Evolutionary conservation across 2,797 vertebrate species (phyloP), one percentile per base, ranked within the genome.

Genomic region (Hybognathus amarus): DNA sequence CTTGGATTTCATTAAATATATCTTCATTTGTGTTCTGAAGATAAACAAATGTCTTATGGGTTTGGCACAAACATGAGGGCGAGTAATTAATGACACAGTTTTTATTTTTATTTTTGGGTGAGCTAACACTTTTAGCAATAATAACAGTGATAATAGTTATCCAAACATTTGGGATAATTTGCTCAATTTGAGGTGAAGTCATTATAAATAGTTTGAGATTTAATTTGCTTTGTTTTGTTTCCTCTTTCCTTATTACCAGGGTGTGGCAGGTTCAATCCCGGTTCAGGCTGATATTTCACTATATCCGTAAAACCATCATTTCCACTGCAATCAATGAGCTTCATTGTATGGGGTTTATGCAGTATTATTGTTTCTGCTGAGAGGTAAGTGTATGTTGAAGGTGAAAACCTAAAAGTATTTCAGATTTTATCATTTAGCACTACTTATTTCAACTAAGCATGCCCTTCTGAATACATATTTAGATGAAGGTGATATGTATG

Each of bases 201-300:
- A 54, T 73, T 73, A 18, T 36, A 20, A 20, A 6, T 52, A 22
- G 17, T 50, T 74, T 30, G 30, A 17, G 40, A 17, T 64, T 63
- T 77, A 45, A 47, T 77, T 61, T 61, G 36, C 54, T 5, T 52
- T 22, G 13, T 22, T 76, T 76, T 69, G 20, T 69, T 69, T 68
- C 42, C 52, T 69, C 24, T 76, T 64, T 47, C 68, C 69, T 63
- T 81, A n/a, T 71, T 80, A 30, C 4, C 63, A 75, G 61, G 71
- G 61, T 76, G 71, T 33, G 47, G 24, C 24, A 56, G 33, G 70
- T 76, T 2, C 33, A 66, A 74, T 20, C 42, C 30, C 1, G 24
- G 27, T 36, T 50, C n/a, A 30, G 27, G 45, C 42, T 73, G 40
- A 11, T 67, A 20, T 20, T 79, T 79, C 38, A 33, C n/a, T 22